These are phyloP conservation scores for Andricus curvator DNA, from an alignment of 2,888 invertebrate species.

Conservation along the genomic window DNA sequence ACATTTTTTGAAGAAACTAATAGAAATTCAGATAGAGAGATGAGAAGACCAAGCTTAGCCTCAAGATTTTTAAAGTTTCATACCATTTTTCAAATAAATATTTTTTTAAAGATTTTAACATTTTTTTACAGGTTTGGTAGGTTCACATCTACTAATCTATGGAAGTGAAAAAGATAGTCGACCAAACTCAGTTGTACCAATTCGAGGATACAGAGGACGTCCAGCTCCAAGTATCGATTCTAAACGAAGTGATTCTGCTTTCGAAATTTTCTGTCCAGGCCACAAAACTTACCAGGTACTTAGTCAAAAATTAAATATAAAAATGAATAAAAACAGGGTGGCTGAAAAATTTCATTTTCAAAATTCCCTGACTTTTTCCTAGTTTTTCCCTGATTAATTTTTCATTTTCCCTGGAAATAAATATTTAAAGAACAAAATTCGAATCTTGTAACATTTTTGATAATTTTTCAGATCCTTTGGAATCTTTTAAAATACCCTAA, in stretches of 20 bases:
- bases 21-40: not conserved
- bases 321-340: too few species aligned
- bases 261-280: constrained; percentile 73
- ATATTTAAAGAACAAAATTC: too few species aligned
- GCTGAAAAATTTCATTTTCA: too few species aligned
- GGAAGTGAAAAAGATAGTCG: constrained; percentile 68
- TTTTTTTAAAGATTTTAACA: not conserved
- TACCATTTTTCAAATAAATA: not conserved
- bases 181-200: constrained; percentile 64
- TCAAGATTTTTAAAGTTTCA: not conserved
- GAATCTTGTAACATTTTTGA: too few species aligned
- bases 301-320: constrained; percentile 29
- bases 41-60: not conserved
- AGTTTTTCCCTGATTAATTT: too few species aligned
- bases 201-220: constrained; percentile 72
- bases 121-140: constrained; percentile 64
- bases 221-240: constrained; percentile 64
- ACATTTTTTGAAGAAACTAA: not conserved
- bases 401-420: too few species aligned
- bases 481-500: too few species aligned
- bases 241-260: constrained; percentile 69
- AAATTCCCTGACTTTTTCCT: too few species aligned
- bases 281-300: constrained; percentile 68
- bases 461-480: too few species aligned
- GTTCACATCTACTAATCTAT: constrained; percentile 70